Conservation (phyloP, 2,888 invertebrate genomes). For the Sympetrum striolatum region DNA sequence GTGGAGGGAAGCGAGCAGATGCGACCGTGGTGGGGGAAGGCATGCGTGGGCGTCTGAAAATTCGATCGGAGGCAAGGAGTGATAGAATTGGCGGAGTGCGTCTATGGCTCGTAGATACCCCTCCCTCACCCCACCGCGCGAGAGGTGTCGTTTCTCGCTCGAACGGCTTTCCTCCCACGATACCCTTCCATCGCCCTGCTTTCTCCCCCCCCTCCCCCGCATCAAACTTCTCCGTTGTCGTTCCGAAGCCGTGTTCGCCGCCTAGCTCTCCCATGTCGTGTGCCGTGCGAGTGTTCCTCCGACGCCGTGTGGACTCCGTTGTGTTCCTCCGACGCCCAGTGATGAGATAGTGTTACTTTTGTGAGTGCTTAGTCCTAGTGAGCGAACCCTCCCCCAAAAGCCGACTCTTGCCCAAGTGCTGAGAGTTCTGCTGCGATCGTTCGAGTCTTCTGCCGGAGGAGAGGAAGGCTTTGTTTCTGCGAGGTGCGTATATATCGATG, state of each 20-base stretch:
- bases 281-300: too few relatives aligned
- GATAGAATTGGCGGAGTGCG: not conserved
- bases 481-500: too few relatives aligned
- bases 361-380: not conserved
- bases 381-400: not conserved
- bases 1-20: not conserved
- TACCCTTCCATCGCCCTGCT: not conserved
- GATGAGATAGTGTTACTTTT: not conserved
- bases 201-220: not conserved
- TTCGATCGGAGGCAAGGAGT: not conserved
- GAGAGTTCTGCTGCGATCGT: too few relatives aligned
- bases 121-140: not conserved
- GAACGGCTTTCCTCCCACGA: not conserved
- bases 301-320: too few relatives aligned
- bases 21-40: not conserved
- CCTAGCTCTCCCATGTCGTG: not conserved
- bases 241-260: not conserved
- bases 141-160: not conserved
- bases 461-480: not conserved
- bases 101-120: not conserved
- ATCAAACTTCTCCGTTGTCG: not conserved
- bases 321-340: not conserved
- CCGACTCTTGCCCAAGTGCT: not conserved
- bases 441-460: not conserved
- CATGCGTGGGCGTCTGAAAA: slow-evolving; percentile 12